phyloP scores from a whole-genome alignment of 2,113 vertebrate genomes.

The Eulacestoma nigropectus region DNA sequence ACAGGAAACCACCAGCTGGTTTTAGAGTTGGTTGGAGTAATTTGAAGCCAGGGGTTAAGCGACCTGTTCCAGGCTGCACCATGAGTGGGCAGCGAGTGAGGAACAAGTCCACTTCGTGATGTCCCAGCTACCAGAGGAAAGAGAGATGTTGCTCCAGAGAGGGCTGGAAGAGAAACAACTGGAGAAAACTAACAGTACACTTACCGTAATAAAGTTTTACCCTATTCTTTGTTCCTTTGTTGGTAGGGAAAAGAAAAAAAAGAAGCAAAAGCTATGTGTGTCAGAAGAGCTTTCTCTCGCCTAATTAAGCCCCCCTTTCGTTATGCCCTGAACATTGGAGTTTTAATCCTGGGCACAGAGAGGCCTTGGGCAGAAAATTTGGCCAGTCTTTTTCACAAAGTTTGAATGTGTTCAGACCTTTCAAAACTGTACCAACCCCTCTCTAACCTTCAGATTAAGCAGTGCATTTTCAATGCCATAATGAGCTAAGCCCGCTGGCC shows the following conservation, averaged over 20 bases:
- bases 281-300: background rate
- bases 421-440: constrained; percentile 20
- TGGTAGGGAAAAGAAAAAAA: background rate
- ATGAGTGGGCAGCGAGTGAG: background rate
- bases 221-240: constrained; percentile 23
- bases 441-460: constrained; percentile 41
- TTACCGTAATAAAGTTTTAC: constrained; percentile 24
- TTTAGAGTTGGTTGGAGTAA: background rate
- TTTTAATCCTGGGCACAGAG: constrained; percentile 49
- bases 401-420: constrained; percentile 40
- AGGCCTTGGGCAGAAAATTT: constrained; percentile 37
- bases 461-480: constrained; percentile 24
- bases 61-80: background rate
- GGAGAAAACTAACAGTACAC: background rate
- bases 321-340: constrained; percentile 11
- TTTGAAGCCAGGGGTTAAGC: background rate
- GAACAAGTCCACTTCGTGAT: background rate
- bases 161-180: background rate
- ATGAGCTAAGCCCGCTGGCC: background rate
- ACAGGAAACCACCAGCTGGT: background rate
- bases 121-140: background rate
- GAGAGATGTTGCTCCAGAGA: background rate
- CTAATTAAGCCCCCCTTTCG: constrained; percentile 33
- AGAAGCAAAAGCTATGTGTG: background rate
- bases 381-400: constrained; percentile 10